Conservation (phyloP, 2,797 vertebrate species). For the Trematomus bernacchii region DNA sequence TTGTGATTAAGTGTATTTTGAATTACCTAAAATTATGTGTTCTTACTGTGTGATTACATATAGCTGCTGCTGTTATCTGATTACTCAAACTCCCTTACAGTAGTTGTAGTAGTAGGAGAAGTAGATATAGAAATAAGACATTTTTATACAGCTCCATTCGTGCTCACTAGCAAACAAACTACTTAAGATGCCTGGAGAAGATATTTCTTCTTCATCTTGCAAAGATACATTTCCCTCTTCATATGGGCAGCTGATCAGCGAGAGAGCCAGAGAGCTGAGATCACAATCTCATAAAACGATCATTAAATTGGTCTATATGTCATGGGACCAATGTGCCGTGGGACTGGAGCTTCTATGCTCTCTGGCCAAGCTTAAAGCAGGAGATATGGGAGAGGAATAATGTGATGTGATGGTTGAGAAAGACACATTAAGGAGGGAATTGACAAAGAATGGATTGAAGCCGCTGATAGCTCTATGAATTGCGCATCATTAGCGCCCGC, state of each 20-base stretch:
- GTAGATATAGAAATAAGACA: neutral
- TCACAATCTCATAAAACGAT: constrained; percentile 40
- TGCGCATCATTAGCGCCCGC: too few relatives aligned
- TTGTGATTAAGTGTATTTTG: neutral
- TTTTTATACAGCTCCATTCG: neutral
- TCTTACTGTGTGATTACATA: neutral
- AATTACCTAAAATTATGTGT: neutral
- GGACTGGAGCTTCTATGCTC: constrained; percentile 30
- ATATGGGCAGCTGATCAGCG: constrained; percentile 24
- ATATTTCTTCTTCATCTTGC: constrained; percentile 3
- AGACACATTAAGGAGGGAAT: neutral
- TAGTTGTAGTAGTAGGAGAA: neutral
- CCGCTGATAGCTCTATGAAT: too few relatives aligned
- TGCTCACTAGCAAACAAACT: neutral
- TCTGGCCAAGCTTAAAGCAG: constrained; percentile 26
- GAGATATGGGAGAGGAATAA: constrained; percentile 14
- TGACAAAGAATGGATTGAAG: too few relatives aligned
- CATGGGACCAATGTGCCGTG: constrained; percentile 42
- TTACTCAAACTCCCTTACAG: neutral
- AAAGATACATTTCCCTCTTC: constrained; percentile 1
- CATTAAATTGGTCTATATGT: constrained; percentile 41
- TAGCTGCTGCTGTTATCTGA: neutral
- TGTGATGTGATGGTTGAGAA: neutral
- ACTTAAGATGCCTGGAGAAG: neutral
- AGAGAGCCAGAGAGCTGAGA: constrained; percentile 18